Evolutionary conservation across 2,888 invertebrate genomes (phyloP).

Genomic region (Hylaea fasciaria): DNA sequence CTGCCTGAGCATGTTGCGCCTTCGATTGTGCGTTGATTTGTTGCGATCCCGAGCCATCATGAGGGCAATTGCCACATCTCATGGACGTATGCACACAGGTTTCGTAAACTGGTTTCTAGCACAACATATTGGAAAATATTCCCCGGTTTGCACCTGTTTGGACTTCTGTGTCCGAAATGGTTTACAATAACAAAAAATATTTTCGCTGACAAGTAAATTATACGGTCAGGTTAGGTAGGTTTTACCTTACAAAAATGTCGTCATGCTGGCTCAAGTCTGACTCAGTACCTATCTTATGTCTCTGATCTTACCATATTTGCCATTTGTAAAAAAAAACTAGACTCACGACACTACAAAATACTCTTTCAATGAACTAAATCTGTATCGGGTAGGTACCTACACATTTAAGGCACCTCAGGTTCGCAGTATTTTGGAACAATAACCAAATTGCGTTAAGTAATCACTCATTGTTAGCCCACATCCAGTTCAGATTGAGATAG

Average conservation of each 20-base stretch:
- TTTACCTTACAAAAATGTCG: slow-evolving; percentile 20
- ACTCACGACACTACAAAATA: background rate
- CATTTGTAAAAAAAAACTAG: background rate
- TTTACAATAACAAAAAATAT: background rate
- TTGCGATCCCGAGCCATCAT: slow-evolving; percentile 39
- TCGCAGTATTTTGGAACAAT: slow-evolving; percentile 35
- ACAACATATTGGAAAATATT: slow-evolving; percentile 34
- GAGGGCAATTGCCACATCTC: slow-evolving; percentile 45
- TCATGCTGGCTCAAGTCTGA: slow-evolving; percentile 15
- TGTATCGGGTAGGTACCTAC: slow-evolving; percentile 28
- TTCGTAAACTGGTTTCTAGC: slow-evolving; percentile 45
- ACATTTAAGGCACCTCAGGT: slow-evolving; percentile 30
- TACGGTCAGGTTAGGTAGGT: slow-evolving; percentile 9
- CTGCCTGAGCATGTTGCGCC: slow-evolving; percentile 32
- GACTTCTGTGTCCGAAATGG: background rate
- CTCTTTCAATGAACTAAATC: slow-evolving; percentile 25
- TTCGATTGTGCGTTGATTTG: slow-evolving; percentile 38
- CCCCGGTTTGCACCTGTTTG: slow-evolving; percentile 25
- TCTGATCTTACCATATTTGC: slow-evolving; percentile 10
- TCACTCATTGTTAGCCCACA: slow-evolving; percentile 49
- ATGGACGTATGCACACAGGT: slow-evolving; percentile 43
- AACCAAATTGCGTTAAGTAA: slow-evolving; percentile 50
- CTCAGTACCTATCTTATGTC: slow-evolving; percentile 11
- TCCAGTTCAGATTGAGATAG: slow-evolving; percentile 33
- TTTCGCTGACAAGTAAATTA: slow-evolving; percentile 4